Conservation (phyloP, 1,140 invertebrate genomes). For the Pomacea maculata region DNA sequence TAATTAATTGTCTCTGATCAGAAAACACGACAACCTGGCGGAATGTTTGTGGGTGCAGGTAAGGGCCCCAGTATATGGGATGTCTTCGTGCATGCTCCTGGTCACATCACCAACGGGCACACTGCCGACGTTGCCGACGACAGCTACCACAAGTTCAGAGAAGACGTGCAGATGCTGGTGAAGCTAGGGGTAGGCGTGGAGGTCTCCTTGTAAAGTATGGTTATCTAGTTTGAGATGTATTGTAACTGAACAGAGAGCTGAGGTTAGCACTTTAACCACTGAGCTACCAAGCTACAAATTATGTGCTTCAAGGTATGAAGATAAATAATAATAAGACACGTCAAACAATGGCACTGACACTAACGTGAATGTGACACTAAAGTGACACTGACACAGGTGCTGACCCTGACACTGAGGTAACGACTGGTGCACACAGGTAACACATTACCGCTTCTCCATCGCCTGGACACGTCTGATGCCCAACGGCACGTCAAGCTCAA, state of each 20-base stretch:
- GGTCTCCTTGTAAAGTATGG: not conserved
- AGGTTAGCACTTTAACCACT: too few species aligned
- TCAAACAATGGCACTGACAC: too few species aligned
- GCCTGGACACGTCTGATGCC: constrained; percentile 57
- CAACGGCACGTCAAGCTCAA: constrained; percentile 35
- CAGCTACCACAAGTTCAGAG: constrained; percentile 73
- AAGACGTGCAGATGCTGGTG: constrained; percentile 72
- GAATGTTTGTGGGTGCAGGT: constrained; percentile 28
- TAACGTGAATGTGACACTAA: too few species aligned
- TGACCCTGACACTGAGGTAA: too few species aligned
- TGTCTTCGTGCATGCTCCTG: constrained; percentile 66
- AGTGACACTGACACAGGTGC: too few species aligned
- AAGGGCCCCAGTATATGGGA: constrained; percentile 69
- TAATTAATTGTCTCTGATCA: too few species aligned
- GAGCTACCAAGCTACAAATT: too few species aligned
- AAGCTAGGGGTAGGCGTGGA: constrained; percentile 52
- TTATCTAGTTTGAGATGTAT: too few species aligned
- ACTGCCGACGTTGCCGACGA: constrained; percentile 74
- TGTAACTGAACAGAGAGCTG: too few species aligned
- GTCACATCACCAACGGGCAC: constrained; percentile 66
- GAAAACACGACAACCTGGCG: not conserved
- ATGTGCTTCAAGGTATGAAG: too few species aligned
- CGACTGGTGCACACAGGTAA: constrained; percentile 33
- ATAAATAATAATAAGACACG: too few species aligned
- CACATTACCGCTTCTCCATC: constrained; percentile 58